Conservation (phyloP, 2,888 invertebrate genomes). For the Lysandra bellargus region DNA sequence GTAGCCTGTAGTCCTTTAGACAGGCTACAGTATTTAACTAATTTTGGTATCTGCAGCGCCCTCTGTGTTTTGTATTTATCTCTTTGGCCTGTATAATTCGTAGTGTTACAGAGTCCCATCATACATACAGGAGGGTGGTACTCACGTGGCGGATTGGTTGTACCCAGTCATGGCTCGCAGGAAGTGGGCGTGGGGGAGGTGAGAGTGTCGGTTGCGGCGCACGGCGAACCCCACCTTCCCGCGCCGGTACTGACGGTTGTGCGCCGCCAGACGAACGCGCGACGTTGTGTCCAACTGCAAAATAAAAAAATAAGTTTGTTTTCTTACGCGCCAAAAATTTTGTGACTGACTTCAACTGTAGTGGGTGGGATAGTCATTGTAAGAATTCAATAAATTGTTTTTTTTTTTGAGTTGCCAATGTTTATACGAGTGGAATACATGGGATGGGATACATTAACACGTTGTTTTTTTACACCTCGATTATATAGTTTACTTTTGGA, state of each 20-base stretch:
- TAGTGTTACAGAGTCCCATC: too few relatives aligned
- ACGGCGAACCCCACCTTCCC: not conserved
- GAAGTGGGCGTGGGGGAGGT: not conserved
- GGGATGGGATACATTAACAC: too few relatives aligned
- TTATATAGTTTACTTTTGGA: too few relatives aligned
- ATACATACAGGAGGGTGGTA: not conserved
- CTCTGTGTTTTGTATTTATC: not conserved
- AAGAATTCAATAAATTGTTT: too few relatives aligned
- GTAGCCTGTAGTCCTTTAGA: not conserved
- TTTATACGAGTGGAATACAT: too few relatives aligned
- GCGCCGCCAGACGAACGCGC: not conserved
- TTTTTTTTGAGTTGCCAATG: too few relatives aligned
- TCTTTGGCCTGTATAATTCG: too few relatives aligned
- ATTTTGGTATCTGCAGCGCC: not conserved
- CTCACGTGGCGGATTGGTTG: not conserved
- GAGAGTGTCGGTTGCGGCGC: not conserved
- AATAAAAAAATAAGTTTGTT: not conserved
- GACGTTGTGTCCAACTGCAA: not conserved
- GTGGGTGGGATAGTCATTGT: too few relatives aligned
- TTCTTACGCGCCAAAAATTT: not conserved
- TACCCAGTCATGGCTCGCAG: not conserved
- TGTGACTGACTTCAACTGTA: not conserved
- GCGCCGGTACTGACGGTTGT: not conserved
- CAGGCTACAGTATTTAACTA: too few relatives aligned
- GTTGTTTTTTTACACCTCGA: too few relatives aligned